phyloP scores from a whole-genome alignment of 2,113 vertebrate genomes.

The Arothron firmamentum region DNA sequence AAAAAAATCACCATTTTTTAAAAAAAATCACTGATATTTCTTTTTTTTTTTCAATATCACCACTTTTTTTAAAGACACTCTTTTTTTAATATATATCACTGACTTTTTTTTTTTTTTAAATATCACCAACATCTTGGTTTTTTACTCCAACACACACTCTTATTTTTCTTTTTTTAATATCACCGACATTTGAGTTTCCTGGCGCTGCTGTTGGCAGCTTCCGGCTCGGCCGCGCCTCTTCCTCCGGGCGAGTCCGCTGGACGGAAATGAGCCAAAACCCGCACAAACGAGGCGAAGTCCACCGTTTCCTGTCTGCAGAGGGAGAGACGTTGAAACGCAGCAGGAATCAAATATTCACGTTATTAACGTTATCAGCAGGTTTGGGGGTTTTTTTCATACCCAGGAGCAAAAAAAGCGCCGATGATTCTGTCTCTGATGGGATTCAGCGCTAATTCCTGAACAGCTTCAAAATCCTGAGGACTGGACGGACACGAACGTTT shows the following conservation, averaged over 20 bases:
- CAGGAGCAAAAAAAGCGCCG: conserved; percentile 71
- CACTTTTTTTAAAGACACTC: too few species aligned
- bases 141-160: too few species aligned
- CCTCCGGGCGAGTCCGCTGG: conserved; percentile 56
- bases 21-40: too few species aligned
- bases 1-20: too few species aligned
- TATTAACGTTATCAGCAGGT: too few species aligned
- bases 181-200: conserved; percentile 77
- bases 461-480: conserved; percentile 67
- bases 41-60: too few species aligned
- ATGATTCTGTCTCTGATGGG: conserved; percentile 80
- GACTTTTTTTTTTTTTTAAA: too few species aligned
- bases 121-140: too few species aligned
- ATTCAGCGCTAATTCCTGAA: conserved; percentile 73
- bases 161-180: too few species aligned
- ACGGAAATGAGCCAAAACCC: conserved; percentile 79
- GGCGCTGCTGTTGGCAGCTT: conserved; percentile 75
- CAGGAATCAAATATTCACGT: too few species aligned
- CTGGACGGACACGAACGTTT: conserved; percentile 43
- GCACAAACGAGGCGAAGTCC: conserved; percentile 78
- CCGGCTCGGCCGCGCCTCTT: conserved; percentile 41
- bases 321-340: neutral
- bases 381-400: conserved; percentile 23
- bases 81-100: too few species aligned
- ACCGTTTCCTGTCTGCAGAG: conserved; percentile 65